Evolutionary conservation across 2,888 invertebrate species (phyloP).

Genomic region (Lithophane socia): DNA sequence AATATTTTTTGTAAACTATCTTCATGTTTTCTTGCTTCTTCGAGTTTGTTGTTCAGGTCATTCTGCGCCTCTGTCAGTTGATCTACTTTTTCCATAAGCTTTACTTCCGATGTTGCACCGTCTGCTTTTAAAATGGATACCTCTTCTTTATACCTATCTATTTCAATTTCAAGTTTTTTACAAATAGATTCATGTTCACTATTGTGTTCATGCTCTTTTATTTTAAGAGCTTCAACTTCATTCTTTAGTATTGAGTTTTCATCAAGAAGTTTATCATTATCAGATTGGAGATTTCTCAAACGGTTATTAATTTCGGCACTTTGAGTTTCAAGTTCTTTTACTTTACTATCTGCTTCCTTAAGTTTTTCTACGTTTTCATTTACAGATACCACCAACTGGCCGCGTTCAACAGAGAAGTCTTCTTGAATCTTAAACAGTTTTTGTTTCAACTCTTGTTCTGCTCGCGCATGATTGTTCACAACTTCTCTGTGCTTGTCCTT

Average conservation of each 20-base stretch:
- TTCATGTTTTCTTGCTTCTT: slow-evolving; percentile 87
- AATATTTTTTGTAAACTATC: slow-evolving; percentile 87
- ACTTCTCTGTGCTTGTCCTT: slow-evolving; percentile 87
- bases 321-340: slow-evolving; percentile 80
- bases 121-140: slow-evolving; percentile 85
- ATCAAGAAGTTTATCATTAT: slow-evolving; percentile 83
- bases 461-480: slow-evolving; percentile 83
- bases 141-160: slow-evolving; percentile 87
- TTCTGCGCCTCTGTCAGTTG: slow-evolving; percentile 87
- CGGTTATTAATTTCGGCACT: slow-evolving; percentile 75
- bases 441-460: slow-evolving; percentile 88
- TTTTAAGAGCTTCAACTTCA: slow-evolving; percentile 82
- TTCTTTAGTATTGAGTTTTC: slow-evolving; percentile 85
- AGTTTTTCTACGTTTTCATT: slow-evolving; percentile 83
- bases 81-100: slow-evolving; percentile 88
- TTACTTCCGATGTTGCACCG: slow-evolving; percentile 85
- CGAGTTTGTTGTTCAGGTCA: slow-evolving; percentile 86
- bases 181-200: slow-evolving; percentile 80
- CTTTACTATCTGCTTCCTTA: slow-evolving; percentile 79
- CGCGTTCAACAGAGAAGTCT: slow-evolving; percentile 83
- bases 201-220: slow-evolving; percentile 82
- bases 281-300: slow-evolving; percentile 77
- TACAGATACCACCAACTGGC: slow-evolving; percentile 79
- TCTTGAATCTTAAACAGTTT: slow-evolving; percentile 85
- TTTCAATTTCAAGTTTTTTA: slow-evolving; percentile 84